phyloP scores from a whole-genome alignment of 2,797 vertebrate species.

The Tiaroga cobitis region DNA sequence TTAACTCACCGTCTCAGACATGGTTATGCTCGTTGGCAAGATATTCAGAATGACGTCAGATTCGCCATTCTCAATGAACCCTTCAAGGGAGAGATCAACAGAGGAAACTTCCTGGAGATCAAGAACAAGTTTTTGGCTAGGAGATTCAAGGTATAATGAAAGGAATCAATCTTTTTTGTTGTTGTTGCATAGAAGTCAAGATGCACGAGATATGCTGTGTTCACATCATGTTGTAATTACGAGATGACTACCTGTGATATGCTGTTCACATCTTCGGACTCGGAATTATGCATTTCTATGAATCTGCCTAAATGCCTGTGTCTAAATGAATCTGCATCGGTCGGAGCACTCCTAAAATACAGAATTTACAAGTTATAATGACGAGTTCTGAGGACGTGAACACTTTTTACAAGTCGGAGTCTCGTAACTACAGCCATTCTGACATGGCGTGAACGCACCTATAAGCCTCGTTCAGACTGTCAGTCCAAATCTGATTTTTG shows the following conservation, averaged over 20 bases:
- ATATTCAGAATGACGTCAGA: slow-evolving; percentile 96
- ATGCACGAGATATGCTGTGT: background rate
- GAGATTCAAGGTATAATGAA: slow-evolving; percentile 88
- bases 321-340: background rate
- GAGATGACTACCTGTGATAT: background rate
- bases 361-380: background rate
- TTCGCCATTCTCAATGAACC: slow-evolving; percentile 98
- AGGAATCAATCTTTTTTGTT: background rate
- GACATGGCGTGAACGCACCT: background rate
- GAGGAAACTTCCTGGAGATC: slow-evolving; percentile 98
- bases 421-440: background rate
- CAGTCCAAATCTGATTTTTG: too few relatives aligned
- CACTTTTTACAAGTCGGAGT: background rate
- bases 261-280: background rate
- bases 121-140: slow-evolving; percentile 98
- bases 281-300: background rate
- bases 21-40: slow-evolving; percentile 98
- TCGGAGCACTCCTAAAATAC: background rate
- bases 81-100: slow-evolving; percentile 97
- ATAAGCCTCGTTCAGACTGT: too few relatives aligned
- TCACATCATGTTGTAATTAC: background rate
- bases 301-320: too few relatives aligned
- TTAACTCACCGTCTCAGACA: slow-evolving; percentile 80
- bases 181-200: background rate
- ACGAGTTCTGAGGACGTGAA: too few relatives aligned